These are phyloP conservation scores for Cyclura pinguis DNA, from an alignment of 2,797 vertebrate genomes.

Conservation along the genomic window DNA sequence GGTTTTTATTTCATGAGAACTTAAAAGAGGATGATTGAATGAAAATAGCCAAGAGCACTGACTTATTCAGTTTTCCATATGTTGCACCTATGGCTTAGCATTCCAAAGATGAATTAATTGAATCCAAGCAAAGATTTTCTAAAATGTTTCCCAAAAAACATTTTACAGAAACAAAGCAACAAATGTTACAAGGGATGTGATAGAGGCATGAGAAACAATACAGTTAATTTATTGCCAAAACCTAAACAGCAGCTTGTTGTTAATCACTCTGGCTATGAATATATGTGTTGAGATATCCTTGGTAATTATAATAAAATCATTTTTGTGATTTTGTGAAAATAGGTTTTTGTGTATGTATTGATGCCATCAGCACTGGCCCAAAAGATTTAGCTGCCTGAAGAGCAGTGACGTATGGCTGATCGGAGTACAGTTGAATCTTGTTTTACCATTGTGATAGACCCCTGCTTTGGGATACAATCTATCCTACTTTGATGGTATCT, in stretches of 20 bases:
- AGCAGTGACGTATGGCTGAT: background rate
- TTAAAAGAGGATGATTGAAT: slow-evolving; percentile 17
- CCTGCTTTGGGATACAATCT: background rate
- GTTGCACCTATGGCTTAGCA: background rate
- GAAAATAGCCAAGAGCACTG: background rate
- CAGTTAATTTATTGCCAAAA: background rate
- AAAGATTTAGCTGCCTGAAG: background rate
- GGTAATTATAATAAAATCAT: background rate
- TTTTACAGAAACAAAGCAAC: background rate
- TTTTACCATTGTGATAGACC: background rate
- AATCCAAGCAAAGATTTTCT: background rate
- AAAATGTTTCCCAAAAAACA: slow-evolving; percentile 5
- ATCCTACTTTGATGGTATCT: no score
- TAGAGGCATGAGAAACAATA: background rate
- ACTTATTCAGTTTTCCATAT: background rate
- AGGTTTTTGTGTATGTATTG: background rate
- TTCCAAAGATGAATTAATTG: background rate
- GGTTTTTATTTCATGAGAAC: background rate
- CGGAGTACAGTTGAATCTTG: background rate
- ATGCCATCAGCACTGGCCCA: background rate
- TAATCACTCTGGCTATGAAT: background rate
- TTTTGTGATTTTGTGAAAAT: no score
- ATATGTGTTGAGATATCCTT: background rate
- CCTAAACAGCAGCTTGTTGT: background rate
- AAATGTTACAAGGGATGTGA: background rate